Evolutionary conservation across 1,140 invertebrate species (phyloP), one percentile per base, ranked within the genome.

Genomic region (Trichoplusia ni): DNA sequence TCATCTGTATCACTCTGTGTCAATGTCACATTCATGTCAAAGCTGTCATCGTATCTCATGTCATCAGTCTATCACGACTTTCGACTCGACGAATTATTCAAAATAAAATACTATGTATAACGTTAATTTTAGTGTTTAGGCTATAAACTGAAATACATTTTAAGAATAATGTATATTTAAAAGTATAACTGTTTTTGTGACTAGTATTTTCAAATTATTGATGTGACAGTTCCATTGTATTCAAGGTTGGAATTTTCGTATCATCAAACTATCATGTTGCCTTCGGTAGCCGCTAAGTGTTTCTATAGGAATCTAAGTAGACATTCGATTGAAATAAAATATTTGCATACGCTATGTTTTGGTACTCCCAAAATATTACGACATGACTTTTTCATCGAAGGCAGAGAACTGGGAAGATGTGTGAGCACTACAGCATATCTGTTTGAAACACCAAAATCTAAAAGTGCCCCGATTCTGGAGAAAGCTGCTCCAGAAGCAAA

Each of bases 261-360:
- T 29, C n/a, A n/a, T n/a, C 29, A 69, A 37, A 78, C 77, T 68
- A 82, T 77, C 40, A 81, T 86, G 75, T 75, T 89, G 47, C 80
- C 79, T 73, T 77, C 77, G n/a, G 31, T 73, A 58, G 75, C 76
- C 29, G 68, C 76, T 58, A 81, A 82, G 56, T 74, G 67, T 64
- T 75, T 86, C 51, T 89, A 79, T 76, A 79, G 79, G 72, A 86
- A 85, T 74, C 33, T 89, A 40, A 69, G 78, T 51, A 82, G 76
- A 58, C 67, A 76, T 29, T 79, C 77, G 53, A 59, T 60, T 40
- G 66, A 78, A 46, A 56, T 77, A n/a, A 79, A 75, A 67, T 71
- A 75, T 47, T 59, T 81, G 23, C 71, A 75, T 53, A 58, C 62
- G n/a, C 46, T 82, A 49, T 72, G 68, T 61, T 63, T 69, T 46